Conservation (phyloP, 2,888 invertebrate genomes). For the Rosalia funebris region DNA sequence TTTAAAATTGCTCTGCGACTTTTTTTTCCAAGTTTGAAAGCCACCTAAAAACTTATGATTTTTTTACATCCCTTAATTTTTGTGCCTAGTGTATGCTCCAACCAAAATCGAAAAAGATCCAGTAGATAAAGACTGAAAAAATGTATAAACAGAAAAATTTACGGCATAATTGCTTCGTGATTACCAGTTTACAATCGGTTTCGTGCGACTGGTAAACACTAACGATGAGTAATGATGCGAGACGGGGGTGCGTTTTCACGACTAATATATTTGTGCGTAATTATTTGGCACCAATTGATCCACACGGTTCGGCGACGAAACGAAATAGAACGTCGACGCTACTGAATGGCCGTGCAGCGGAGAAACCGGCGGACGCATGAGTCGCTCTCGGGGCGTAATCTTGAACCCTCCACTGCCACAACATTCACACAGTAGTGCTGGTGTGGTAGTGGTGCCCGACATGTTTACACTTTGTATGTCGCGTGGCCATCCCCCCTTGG, state of each 20-base stretch:
- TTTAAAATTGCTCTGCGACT: too few relatives aligned
- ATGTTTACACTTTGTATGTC: conserved; percentile 61
- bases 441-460: conserved; percentile 45
- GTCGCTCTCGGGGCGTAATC: conserved; percentile 36
- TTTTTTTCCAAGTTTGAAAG: too few relatives aligned
- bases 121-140: too few relatives aligned
- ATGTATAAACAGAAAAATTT: too few relatives aligned
- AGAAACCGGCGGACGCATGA: conserved; percentile 35
- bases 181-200: too few relatives aligned
- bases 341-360: conserved; percentile 22
- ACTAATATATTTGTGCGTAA: background rate
- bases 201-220: background rate
- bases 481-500: conserved; percentile 55
- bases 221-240: background rate
- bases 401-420: conserved; percentile 18
- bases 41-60: too few relatives aligned
- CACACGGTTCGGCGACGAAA: background rate
- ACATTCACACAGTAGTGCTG: conserved; percentile 25
- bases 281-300: background rate
- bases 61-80: too few relatives aligned
- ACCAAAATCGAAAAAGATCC: too few relatives aligned
- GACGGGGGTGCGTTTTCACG: background rate
- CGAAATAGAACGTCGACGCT: conserved; percentile 5
- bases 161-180: too few relatives aligned
- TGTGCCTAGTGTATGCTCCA: too few relatives aligned